Percentiles rank a stretch among this genome's conserved stretches.
Evolutionary conservation across 2,797 vertebrate genomes (phyloP).

Genomic region (Crenuchus spilurus): DNA sequence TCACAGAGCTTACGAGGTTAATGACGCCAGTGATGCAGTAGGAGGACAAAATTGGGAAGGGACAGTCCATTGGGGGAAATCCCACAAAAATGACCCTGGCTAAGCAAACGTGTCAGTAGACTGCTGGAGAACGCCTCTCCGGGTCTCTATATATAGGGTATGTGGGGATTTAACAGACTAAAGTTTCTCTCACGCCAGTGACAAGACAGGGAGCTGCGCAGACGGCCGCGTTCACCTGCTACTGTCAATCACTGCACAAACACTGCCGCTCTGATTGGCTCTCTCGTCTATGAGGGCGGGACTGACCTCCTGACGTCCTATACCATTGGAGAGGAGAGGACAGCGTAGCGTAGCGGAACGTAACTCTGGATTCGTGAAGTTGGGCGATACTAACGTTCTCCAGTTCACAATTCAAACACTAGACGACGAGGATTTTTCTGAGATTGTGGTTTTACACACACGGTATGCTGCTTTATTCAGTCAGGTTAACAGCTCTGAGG

Average conservation of each 20-base stretch:
- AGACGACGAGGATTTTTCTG: conserved; percentile 42
- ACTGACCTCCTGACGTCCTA: conserved; percentile 10
- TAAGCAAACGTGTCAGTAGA: conserved; percentile 75
- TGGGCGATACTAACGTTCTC: conserved; percentile 52
- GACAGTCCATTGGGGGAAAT: conserved; percentile 73
- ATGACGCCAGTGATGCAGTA: conserved; percentile 30
- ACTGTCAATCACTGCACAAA: conserved; percentile 73
- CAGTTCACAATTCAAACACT: conserved; percentile 6
- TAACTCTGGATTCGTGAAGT: conserved; percentile 78
- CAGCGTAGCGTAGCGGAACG: conserved; percentile 63
- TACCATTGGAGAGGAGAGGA: conserved; percentile 65
- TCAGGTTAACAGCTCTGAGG: not conserved
- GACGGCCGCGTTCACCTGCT: conserved; percentile 73
- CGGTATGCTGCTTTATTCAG: conserved; percentile 22
- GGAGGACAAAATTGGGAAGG: conserved; percentile 38
- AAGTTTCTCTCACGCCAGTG: conserved; percentile 60
- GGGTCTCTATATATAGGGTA: conserved; percentile 59
- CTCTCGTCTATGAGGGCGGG: conserved; percentile 51
- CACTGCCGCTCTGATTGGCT: conserved; percentile 65
- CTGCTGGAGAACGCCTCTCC: conserved; percentile 64
- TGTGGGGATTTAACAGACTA: conserved; percentile 44
- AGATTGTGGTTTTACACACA: not conserved
- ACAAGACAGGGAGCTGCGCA: conserved; percentile 44
- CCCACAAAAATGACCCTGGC: conserved; percentile 73
- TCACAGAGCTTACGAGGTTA: too few species aligned